These are phyloP conservation scores for Rhinichthys osculus DNA, from an alignment of 2,797 vertebrate genomes.

Conservation along the genomic window DNA sequence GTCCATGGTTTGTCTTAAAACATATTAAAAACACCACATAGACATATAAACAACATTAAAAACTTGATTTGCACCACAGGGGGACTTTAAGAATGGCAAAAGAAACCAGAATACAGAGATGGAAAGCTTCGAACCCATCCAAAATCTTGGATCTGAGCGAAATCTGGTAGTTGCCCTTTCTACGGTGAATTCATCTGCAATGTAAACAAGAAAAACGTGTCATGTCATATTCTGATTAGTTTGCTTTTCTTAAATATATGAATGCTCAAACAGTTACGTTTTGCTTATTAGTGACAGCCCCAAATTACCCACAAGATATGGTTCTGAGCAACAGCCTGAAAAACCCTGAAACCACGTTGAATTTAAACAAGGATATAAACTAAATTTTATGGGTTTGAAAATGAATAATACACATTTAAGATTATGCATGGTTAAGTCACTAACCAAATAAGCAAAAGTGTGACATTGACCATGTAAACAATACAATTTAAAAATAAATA, in stretches of 20 bases:
- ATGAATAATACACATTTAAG: neutral
- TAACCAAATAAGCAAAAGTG: neutral
- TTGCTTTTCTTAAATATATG: neutral
- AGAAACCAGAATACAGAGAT: conserved; percentile 1
- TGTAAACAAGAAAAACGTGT: conserved; percentile 38
- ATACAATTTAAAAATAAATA: neutral
- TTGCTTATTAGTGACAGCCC: neutral
- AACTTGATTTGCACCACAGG: too few species aligned
- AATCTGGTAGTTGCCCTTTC: neutral
- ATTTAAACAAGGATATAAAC: neutral
- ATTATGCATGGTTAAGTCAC: neutral
- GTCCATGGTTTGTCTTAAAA: too few species aligned
- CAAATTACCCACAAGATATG: neutral
- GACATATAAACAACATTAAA: too few species aligned
- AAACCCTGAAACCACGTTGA: neutral
- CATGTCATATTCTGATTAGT: neutral
- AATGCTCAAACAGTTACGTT: neutral
- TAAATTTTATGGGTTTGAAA: neutral
- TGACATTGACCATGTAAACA: neutral
- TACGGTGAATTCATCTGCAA: conserved; percentile 60
- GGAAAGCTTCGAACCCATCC: neutral
- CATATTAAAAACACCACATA: too few species aligned
- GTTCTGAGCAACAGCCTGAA: neutral
- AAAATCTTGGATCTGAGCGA: neutral
- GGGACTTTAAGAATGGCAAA: neutral